Percentiles rank a stretch among this genome's conserved stretches.
Evolutionary conservation across 2,888 invertebrate species (phyloP).

Genomic region (Rhagium mordax): DNA sequence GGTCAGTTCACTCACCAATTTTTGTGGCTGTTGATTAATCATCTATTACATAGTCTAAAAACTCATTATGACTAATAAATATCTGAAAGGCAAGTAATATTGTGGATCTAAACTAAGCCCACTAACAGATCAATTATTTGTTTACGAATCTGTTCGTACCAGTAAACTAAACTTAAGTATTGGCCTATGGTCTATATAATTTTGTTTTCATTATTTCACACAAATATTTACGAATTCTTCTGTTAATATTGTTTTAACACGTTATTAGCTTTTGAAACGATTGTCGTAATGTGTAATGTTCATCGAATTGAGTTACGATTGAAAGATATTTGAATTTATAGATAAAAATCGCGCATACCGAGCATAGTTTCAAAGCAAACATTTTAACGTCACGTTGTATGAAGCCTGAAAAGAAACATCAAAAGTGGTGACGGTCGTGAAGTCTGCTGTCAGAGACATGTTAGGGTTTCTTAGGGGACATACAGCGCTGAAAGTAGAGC

Average conservation of each 20-base stretch:
- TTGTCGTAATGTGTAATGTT: constrained; percentile 27
- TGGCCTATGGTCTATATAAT: constrained; percentile 18
- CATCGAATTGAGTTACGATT: constrained; percentile 29
- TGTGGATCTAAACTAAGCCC: background rate
- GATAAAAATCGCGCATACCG: constrained; percentile 34
- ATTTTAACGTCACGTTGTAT: constrained; percentile 30
- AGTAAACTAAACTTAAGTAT: constrained; percentile 12
- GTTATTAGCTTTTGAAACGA: constrained; percentile 27
- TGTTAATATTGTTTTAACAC: constrained; percentile 35
- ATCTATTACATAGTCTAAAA: no score
- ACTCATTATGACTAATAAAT: background rate
- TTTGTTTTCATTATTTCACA: constrained; percentile 26
- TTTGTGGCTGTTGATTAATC: no score
- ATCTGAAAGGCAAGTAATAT: background rate
- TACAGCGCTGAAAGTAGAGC: constrained; percentile 36
- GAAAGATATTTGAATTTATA: constrained; percentile 27
- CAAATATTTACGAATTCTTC: constrained; percentile 39
- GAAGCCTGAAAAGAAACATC: constrained; percentile 30
- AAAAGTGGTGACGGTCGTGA: constrained; percentile 37
- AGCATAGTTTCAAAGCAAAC: constrained; percentile 28
- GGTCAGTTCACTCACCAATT: no score
- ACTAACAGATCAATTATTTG: constrained; percentile 6
- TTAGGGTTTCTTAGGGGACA: constrained; percentile 34
- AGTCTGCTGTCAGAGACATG: constrained; percentile 34
- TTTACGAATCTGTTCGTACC: constrained; percentile 16